Base-by-base conservation (phyloP, 1,140 invertebrate species). In the Limonius californicus region DNA sequence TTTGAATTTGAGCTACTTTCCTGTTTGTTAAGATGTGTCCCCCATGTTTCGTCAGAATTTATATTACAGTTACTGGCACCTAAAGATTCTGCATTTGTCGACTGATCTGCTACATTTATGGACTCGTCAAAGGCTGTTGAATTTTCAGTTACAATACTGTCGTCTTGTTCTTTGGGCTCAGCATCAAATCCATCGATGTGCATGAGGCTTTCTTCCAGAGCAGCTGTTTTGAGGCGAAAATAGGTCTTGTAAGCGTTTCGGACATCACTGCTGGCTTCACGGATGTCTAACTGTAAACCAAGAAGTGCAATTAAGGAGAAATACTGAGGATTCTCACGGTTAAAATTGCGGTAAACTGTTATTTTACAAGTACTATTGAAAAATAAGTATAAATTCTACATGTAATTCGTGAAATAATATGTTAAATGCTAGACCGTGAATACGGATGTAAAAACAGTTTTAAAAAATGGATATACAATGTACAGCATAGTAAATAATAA, bases 181-280 rank as follows among this genome's bases (percentile, higher is more conserved):
- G 68, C 70, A 70, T 78, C 69, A 21, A 75, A 70, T 65, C 69
- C 72, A 20, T 76, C 74, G 15, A 75, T 70, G 68, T 84, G 82
- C 20, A 74, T 77, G n/a, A 90, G 76, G 6, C 85, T 87, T 66
- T 87, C 83, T 71, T 90, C 87, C 27, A 91, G 78, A 43, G 84
- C 84, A 45, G 80, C 78, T 21, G 87, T 89, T 80, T 92, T 92
- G 1, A 91, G 70, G 66, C 87, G 82, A 79, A 88, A 91, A 75
- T 93, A 92, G 66, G 84, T 86, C 76, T 89, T 89, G 67, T 94
- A 93, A 0, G 90, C 87, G 70, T 88, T 81, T 69, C 85, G 83
- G 42, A 92, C 88, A 57, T 84, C 82, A 30, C 77, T 70, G 15
- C 86, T 82, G 18, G 90, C 90, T 75, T 85, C 84, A 68, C 85